These are phyloP conservation scores for Coluber constrictor DNA, from an alignment of 2,797 vertebrate species.

Conservation along the genomic window DNA sequence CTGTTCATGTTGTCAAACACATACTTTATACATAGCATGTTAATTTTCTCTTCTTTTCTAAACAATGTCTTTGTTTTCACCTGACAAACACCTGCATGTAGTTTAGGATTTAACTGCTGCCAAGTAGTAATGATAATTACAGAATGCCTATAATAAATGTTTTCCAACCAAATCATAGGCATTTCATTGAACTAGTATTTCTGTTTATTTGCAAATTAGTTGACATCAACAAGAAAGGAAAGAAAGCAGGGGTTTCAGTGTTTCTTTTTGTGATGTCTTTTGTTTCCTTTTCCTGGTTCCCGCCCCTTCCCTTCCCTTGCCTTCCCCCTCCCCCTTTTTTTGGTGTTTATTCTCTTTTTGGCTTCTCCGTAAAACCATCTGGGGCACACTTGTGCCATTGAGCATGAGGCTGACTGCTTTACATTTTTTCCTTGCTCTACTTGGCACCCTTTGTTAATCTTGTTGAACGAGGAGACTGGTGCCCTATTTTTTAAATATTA, in stretches of 20 bases:
- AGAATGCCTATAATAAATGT: slow-evolving; percentile 64
- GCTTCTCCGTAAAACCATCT: slow-evolving; percentile 43
- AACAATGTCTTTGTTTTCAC: slow-evolving; percentile 20
- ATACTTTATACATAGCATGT: slow-evolving; percentile 37
- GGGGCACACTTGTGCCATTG: slow-evolving; percentile 37
- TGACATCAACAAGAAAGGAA: slow-evolving; percentile 34
- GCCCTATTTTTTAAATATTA: not conserved
- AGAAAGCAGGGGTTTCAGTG: slow-evolving; percentile 24
- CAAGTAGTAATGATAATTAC: slow-evolving; percentile 64
- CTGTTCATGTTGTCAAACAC: slow-evolving; percentile 38
- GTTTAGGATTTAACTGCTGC: slow-evolving; percentile 43
- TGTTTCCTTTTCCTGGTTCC: slow-evolving; percentile 11
- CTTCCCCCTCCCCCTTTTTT: not conserved
- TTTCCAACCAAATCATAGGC: slow-evolving; percentile 66
- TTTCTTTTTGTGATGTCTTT: slow-evolving; percentile 32
- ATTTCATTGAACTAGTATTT: slow-evolving; percentile 63
- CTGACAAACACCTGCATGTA: slow-evolving; percentile 33
- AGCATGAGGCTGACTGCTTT: slow-evolving; percentile 32
- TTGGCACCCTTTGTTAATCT: slow-evolving; percentile 55
- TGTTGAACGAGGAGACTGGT: slow-evolving; percentile 27
- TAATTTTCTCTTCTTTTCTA: not conserved
- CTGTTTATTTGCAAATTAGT: slow-evolving; percentile 49
- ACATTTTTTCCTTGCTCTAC: slow-evolving; percentile 46
- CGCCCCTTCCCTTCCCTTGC: not conserved
- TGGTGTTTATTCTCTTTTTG: slow-evolving; percentile 41